Evolutionary conservation across 92 coral and sea anemone species (phyloP).

Genomic region (Epizoanthus stellaris): DNA sequence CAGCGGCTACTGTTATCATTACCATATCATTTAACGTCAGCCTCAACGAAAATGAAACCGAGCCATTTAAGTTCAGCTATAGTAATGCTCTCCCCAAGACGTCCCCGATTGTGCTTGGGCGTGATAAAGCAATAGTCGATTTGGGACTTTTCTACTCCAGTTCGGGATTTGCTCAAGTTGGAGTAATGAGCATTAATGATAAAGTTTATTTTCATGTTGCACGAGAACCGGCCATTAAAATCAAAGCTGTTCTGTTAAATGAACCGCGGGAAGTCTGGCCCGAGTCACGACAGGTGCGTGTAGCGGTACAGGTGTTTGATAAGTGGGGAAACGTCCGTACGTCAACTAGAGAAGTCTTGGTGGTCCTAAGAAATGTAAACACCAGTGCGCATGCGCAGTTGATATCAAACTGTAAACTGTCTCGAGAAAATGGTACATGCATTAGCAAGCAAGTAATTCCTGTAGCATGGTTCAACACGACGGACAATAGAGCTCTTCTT

Average conservation of each 20-base stretch:
- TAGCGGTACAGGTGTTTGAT: conserved; percentile 54
- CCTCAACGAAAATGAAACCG: conserved; percentile 37
- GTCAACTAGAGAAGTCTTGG: conserved; percentile 23
- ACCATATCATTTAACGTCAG: conserved; percentile 41
- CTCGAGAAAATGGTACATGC: conserved; percentile 46
- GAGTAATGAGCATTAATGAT: conserved; percentile 6
- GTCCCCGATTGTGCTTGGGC: conserved; percentile 19
- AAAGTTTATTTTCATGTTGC: conserved; percentile 8
- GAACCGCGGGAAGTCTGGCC: conserved; percentile 43
- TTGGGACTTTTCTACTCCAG: conserved; percentile 45
- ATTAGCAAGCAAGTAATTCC: conserved; percentile 39
- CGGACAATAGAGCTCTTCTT: neutral
- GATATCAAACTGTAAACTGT: conserved; percentile 35
- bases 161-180: conserved; percentile 41
- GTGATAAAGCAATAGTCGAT: conserved; percentile 12
- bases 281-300: conserved; percentile 33
- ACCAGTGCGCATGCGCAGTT: conserved; percentile 26
- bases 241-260: conserved; percentile 46
- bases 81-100: conserved; percentile 39
- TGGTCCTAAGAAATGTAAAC: conserved; percentile 37
- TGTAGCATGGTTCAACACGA: conserved; percentile 48
- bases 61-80: conserved; percentile 24
- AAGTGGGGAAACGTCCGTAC: conserved; percentile 36
- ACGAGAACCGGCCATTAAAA: conserved; percentile 35
- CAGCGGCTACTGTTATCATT: conserved; percentile 42